phyloP scores from a whole-genome alignment of 2,113 vertebrate genomes.

The Myotis brandtii region DNA sequence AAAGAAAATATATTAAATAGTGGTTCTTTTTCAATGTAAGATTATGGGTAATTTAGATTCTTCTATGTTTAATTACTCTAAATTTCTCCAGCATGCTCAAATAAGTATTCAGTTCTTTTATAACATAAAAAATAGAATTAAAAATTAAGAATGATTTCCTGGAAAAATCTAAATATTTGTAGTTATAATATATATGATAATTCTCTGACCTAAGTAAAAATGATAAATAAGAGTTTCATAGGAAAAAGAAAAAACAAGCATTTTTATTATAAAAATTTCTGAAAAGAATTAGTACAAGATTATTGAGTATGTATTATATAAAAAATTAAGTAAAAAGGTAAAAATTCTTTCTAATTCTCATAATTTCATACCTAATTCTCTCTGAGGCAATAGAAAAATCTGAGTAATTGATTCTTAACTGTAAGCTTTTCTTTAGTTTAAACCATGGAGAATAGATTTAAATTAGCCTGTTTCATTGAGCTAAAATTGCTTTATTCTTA shows the following conservation, averaged over 20 bases:
- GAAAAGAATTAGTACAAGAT: neutral
- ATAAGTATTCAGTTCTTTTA: neutral
- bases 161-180: neutral
- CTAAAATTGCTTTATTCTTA: conserved; percentile 29
- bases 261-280: neutral
- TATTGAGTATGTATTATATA: neutral
- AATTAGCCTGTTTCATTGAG: neutral
- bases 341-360: neutral
- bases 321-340: neutral
- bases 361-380: neutral
- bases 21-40: neutral
- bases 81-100: neutral
- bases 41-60: neutral
- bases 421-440: conserved; percentile 5
- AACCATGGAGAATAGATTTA: conserved; percentile 7
- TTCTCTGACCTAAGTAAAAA: conserved; percentile 4
- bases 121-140: neutral
- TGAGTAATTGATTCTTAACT: conserved; percentile 24
- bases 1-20: neutral
- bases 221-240: neutral
- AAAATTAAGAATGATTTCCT: neutral
- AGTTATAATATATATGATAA: neutral
- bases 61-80: neutral
- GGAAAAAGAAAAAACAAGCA: neutral
- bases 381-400: conserved; percentile 49